phyloP scores from a whole-genome alignment of 2,888 invertebrate genomes.

The Polyommatus iphigenia region DNA sequence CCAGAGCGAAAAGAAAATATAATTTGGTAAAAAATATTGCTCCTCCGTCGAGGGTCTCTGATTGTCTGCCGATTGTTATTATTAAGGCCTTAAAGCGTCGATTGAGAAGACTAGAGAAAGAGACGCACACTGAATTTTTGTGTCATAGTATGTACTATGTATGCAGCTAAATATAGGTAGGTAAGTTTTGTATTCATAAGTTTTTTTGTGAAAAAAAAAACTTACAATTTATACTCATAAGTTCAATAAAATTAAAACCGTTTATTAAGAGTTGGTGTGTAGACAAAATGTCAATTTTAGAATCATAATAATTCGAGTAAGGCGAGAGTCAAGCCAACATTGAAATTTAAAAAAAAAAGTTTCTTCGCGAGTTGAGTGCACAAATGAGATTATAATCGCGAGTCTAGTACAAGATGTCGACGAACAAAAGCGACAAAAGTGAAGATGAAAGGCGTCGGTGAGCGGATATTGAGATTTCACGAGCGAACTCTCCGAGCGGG shows the following conservation, averaged over 20 bases:
- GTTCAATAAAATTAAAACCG: too few species aligned
- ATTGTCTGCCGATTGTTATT: slow-evolving; percentile 37
- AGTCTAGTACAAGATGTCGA: slow-evolving; percentile 4
- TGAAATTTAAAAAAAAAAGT: neutral
- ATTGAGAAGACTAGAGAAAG: neutral
- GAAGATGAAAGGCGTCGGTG: slow-evolving; percentile 55
- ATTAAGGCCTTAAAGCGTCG: neutral
- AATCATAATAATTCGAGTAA: too few species aligned
- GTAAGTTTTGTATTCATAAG: too few species aligned
- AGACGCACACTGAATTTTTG: neutral
- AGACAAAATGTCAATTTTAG: too few species aligned
- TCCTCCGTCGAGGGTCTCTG: neutral
- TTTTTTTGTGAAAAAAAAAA: too few species aligned
- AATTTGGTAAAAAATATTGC: slow-evolving; percentile 25
- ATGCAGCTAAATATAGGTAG: too few species aligned
- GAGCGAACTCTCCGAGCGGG: slow-evolving; percentile 49
- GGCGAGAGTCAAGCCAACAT: too few species aligned
- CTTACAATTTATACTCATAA: too few species aligned
- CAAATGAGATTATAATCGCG: neutral
- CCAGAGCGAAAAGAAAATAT: slow-evolving; percentile 7
- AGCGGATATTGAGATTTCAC: slow-evolving; percentile 65
- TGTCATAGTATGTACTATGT: too few species aligned
- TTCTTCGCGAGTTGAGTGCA: neutral
- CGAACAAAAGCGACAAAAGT: slow-evolving; percentile 52
- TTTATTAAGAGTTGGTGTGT: too few species aligned